Evolutionary conservation across 2,113 vertebrate species (phyloP), one percentile per base, ranked within the genome.

Genomic region (Columba janthina): DNA sequence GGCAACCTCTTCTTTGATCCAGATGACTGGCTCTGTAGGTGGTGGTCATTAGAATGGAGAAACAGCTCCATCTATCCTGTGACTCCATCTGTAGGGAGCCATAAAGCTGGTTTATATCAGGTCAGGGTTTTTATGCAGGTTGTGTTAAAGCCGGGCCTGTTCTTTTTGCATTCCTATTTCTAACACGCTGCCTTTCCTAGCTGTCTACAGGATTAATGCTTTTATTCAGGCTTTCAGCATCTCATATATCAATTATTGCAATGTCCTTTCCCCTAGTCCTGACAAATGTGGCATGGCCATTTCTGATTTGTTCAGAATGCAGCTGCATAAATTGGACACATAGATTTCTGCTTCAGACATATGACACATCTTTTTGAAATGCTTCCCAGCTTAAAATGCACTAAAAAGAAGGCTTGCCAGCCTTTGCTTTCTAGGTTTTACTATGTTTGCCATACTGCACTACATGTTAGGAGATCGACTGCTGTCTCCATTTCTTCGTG

Each of bases 1-100:
- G 64, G 76, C 72, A 92, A 8, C 72, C 40, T 86, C 20, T 24
- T 80, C 64, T 90, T 80, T 95, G 91, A 86, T 94, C 64, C 83
- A 89, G 19, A 36, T 80, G 69, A 86, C 54, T 86, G 64, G 7
- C 32, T 86, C 53, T 84, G n/a, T 80, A 80, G 83, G 80, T 77
- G 80, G 51, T 76, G 83, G 48, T 76, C 86, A 44, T 92, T 86
- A 90, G 72, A 70, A 70, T 69, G 64, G 51, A 83, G 69, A 76
- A 92, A 70, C 67, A n/a, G 25, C 44, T 91, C 54, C 29, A 67
- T 96, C 71, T 79, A 51, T 88, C 40, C 91, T 50, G 5, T 51
- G 66, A 54, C 53, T 90, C 67, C 66, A 85, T 53, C 66, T 90
- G 64, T 25, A 77, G 38, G 67, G 67, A 92, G 36, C n/a, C 31